Conservation (phyloP, 2,797 vertebrate species). For the Thripadectes ignobilis region DNA sequence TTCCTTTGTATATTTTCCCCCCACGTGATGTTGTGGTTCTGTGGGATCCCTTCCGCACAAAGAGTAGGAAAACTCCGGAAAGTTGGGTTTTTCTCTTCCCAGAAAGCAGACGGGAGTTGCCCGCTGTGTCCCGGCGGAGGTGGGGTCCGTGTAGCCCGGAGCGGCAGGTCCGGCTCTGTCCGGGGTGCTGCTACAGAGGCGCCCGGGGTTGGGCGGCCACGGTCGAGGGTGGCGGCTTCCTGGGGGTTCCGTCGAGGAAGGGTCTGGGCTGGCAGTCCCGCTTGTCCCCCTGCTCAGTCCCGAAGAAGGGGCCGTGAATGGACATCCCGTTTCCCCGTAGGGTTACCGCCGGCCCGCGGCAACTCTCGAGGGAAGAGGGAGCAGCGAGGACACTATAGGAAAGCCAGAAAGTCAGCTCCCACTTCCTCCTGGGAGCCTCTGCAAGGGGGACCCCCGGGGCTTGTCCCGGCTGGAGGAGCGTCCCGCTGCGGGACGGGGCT, state of each 20-base stretch:
- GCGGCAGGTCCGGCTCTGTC: background rate
- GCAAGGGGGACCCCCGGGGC: background rate
- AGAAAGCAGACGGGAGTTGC: background rate
- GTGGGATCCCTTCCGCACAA: background rate
- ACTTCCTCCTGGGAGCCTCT: background rate
- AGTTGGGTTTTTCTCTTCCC: background rate
- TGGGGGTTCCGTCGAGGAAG: background rate
- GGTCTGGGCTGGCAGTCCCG: background rate
- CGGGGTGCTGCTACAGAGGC: background rate
- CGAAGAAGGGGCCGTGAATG: too few relatives aligned
- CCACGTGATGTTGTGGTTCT: background rate
- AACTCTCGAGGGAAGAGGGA: background rate
- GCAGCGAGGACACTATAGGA: background rate
- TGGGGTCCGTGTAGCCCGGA: background rate
- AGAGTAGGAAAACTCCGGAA: background rate
- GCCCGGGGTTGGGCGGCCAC: background rate
- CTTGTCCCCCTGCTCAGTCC: background rate
- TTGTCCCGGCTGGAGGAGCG: background rate
- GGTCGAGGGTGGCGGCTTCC: background rate
- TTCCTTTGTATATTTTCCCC: fast-evolving
- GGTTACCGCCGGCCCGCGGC: background rate
- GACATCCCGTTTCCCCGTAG: fast-evolving
- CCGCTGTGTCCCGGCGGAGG: fast-evolving
- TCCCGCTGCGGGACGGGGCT: background rate
- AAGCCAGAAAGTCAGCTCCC: background rate